These are phyloP conservation scores for Carterocephalus palaemon DNA, from an alignment of 2,888 invertebrate species.

Conservation along the genomic window DNA sequence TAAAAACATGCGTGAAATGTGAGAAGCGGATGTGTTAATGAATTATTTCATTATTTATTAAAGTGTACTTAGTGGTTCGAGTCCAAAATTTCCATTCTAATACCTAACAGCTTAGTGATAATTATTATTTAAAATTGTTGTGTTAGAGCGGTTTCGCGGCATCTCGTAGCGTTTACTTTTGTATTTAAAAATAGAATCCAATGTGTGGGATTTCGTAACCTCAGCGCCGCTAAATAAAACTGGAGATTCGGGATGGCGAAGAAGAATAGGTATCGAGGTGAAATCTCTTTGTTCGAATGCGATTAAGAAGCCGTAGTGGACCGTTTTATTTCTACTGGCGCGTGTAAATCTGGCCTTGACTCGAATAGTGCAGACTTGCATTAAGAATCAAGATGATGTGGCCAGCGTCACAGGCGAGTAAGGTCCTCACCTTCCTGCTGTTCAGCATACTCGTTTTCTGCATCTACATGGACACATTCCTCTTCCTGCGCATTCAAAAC, in stretches of 20 bases:
- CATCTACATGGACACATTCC: slow-evolving; percentile 84
- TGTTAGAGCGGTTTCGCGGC: neutral
- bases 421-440: slow-evolving; percentile 80
- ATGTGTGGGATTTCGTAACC: slow-evolving; percentile 28
- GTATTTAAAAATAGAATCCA: slow-evolving; percentile 28
- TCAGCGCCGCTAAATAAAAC: slow-evolving; percentile 27
- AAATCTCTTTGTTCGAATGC: slow-evolving; percentile 1
- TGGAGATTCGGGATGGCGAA: slow-evolving; percentile 20
- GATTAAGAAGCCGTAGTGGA: slow-evolving; percentile 31
- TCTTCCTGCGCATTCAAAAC: slow-evolving; percentile 84
- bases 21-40: slow-evolving; percentile 8
- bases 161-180: neutral
- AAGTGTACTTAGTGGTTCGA: too few species aligned
- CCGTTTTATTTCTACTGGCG: slow-evolving; percentile 21
- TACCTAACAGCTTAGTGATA: too few species aligned
- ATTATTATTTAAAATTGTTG: neutral
- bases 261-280: neutral
- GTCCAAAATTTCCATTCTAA: too few species aligned
- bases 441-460: slow-evolving; percentile 81
- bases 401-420: slow-evolving; percentile 85
- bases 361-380: slow-evolving; percentile 26
- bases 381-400: slow-evolving; percentile 79
- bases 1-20: slow-evolving; percentile 14
- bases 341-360: slow-evolving; percentile 30
- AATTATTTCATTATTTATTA: neutral